A percentile compares a stretch with the other conserved stretches of the same genome.
Conservation (phyloP, 2,113 vertebrate genomes). For the Tyrannus savana region DNA sequence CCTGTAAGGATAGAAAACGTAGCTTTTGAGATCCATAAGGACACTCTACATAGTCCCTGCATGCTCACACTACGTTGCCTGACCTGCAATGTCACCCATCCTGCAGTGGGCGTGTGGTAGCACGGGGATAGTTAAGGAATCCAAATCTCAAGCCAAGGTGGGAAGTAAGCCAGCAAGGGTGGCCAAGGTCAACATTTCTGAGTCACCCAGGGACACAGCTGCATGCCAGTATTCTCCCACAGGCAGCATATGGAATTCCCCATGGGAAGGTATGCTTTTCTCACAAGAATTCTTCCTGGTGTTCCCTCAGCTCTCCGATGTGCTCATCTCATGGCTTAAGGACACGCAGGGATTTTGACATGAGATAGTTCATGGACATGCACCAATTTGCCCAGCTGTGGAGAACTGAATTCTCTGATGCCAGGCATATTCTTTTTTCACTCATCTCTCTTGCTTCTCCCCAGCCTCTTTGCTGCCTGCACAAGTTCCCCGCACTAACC, state of each 20-base stretch:
- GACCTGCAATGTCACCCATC: neutral
- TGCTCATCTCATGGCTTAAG: neutral
- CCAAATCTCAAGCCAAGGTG: neutral
- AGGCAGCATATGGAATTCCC: neutral
- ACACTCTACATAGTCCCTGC: neutral
- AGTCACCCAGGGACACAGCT: neutral
- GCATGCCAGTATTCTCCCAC: neutral
- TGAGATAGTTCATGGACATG: neutral
- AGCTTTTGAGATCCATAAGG: neutral
- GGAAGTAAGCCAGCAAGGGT: neutral
- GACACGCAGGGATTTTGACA: neutral
- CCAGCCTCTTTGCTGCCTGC: neutral
- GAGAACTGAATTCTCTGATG: neutral
- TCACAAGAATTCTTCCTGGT: neutral
- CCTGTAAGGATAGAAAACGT: neutral
- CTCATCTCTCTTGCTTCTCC: neutral
- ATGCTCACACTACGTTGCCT: rapidly evolving
- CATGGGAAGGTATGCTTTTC: neutral
- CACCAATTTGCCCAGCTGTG: neutral
- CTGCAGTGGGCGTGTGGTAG: neutral
- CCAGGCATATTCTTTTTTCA: neutral
- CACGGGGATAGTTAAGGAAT: neutral
- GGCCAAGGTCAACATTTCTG: neutral
- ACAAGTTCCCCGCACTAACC: neutral
- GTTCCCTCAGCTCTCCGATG: neutral